Conservation (phyloP, 2,113 vertebrate species). For the Marmota monax region DNA sequence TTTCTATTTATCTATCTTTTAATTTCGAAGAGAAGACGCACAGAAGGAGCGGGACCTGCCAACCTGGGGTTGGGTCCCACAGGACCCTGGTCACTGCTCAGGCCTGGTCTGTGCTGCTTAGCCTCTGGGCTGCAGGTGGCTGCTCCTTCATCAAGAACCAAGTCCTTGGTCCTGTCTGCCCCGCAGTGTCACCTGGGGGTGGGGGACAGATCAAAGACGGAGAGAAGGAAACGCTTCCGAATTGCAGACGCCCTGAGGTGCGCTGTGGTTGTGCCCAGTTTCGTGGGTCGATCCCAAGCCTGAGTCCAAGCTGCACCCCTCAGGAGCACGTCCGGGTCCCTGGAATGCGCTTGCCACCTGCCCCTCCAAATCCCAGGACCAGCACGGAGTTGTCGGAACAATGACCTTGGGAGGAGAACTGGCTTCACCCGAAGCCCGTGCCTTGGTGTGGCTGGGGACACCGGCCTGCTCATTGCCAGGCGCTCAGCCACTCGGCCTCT, state of each 20-base stretch:
- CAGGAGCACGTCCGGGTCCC: background rate
- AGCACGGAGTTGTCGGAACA: background rate
- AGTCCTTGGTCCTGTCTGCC: accelerated
- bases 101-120: accelerated
- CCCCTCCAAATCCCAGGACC: accelerated
- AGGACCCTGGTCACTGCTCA: accelerated
- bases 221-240: accelerated
- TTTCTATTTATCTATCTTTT: background rate
- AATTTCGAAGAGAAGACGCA: no score
- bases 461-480: accelerated
- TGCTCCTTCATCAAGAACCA: accelerated
- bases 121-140: background rate
- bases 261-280: accelerated
- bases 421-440: accelerated
- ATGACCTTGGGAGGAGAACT: background rate
- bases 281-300: background rate
- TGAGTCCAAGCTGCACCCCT: background rate
- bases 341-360: accelerated
- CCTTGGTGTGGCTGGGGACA: background rate
- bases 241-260: accelerated
- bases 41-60: accelerated
- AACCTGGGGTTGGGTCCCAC: accelerated
- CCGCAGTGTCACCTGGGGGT: accelerated
- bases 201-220: background rate
- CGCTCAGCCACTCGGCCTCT: accelerated